Conservation (phyloP, 2,797 vertebrate species). For the Chloroceryle amazona region DNA sequence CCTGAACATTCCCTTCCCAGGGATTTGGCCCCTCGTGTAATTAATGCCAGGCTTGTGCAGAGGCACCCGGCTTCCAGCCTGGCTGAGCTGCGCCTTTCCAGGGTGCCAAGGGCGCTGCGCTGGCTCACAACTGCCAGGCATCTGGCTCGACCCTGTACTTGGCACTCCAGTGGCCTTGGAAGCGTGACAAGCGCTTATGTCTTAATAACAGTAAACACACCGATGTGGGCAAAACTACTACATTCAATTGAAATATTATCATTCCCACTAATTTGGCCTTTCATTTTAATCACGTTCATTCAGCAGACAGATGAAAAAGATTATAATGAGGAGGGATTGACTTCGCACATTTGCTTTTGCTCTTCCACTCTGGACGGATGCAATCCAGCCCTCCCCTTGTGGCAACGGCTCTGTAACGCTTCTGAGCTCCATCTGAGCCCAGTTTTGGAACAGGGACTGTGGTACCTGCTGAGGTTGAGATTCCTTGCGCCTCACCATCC, state of each 20-base stretch:
- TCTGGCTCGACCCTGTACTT: neutral
- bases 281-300: conserved; percentile 16
- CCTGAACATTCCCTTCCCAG: rapidly evolving
- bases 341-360: neutral
- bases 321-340: neutral
- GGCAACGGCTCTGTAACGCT: neutral
- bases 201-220: conserved; percentile 23
- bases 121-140: neutral
- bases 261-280: conserved; percentile 18
- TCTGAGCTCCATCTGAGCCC: neutral
- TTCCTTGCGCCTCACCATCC: neutral
- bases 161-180: conserved; percentile 13
- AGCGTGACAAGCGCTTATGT: neutral
- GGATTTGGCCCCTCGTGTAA: neutral
- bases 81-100: neutral
- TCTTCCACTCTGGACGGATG: rapidly evolving
- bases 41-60: neutral
- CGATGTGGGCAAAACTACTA: neutral
- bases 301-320: conserved; percentile 7
- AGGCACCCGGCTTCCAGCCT: rapidly evolving
- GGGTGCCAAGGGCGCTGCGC: rapidly evolving
- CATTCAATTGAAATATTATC: conserved; percentile 1
- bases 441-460: neutral
- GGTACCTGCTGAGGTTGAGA: neutral
- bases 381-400: rapidly evolving